Base-by-base conservation (phyloP, 2,888 invertebrate species). In the Halocaridina rubra region DNA sequence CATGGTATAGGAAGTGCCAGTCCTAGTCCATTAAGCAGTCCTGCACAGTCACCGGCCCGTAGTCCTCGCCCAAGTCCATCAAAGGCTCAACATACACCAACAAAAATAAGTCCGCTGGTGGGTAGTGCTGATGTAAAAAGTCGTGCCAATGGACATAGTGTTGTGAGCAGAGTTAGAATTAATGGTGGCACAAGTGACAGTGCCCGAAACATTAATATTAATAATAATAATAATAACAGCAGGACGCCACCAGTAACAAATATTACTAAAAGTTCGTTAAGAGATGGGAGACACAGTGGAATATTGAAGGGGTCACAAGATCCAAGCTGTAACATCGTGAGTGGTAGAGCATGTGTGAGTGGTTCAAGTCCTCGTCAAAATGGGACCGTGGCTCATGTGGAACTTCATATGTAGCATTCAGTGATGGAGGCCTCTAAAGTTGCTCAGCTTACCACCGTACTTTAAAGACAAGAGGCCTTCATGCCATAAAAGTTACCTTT, bases 71-170 rank as follows among this genome's bases (percentile, higher is more conserved):
- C 33, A 57, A 67, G 80, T 27, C 71, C 85, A 2, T 27, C 59
- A 10, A 75, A 67, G 27, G 75, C 30, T 13, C 80, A 76, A 3
- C 80, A 72, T 22, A 84, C 82, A 16, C 82, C 82, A 10, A 84
- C 82, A 24, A 84, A 57, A 24, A 69, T 78, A 29, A 84, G 82
- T 64, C 82, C 82, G 13, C 64, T 84, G 33, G 82, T 71, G 61
- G 82, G 72, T 46, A 72, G 69, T 13, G 82, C 78, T 5, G 82
- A 84, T 32, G 82, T 84, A 59, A 84, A 77, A 19, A 69, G 82
- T 27, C 82, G 82, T 71, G 82, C 82, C 72, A 84, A 84, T 61
- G 82, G 82, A n/a, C 82, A 84, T 59, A 84, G 82, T 78, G 64
- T 84, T n/a, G 61, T 84, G 27, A 84, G 82, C 39, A 39, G 72